Conservation (phyloP, 2,888 invertebrate species). For the Amorpha juglandis region DNA sequence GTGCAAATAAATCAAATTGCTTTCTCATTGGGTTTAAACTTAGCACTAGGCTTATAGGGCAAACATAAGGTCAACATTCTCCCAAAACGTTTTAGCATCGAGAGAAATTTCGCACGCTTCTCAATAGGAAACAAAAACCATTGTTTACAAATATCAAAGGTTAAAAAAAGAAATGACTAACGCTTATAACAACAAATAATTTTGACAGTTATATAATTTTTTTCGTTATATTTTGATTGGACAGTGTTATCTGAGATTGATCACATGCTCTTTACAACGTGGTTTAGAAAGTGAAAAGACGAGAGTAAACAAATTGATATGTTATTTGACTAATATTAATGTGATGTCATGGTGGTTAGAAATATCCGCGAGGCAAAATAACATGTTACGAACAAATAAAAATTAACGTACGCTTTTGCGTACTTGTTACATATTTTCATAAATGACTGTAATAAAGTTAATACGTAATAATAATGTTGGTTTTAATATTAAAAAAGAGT, state of each 20-base stretch:
- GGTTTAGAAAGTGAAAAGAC: constrained; percentile 25
- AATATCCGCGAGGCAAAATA: background rate
- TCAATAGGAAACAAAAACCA: background rate
- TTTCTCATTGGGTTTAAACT: background rate
- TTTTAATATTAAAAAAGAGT: too few species aligned
- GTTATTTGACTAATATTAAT: constrained; percentile 4
- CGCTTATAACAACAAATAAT: background rate
- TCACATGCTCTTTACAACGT: constrained; percentile 23
- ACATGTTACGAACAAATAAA: background rate
- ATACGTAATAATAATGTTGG: too few species aligned
- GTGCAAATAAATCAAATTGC: background rate
- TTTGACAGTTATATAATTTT: background rate
- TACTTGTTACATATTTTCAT: too few species aligned
- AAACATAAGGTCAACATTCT: too few species aligned
- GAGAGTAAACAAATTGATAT: constrained; percentile 24
- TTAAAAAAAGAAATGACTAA: background rate
- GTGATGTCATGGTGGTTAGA: constrained; percentile 17
- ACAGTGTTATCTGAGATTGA: constrained; percentile 10
- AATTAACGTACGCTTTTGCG: background rate
- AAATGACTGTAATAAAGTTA: too few species aligned
- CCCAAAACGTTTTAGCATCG: background rate
- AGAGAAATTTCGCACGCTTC: background rate
- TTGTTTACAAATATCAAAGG: background rate
- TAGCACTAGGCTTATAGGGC: background rate
- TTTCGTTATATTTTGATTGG: background rate